These are phyloP conservation scores for Amazona vittata DNA, from an alignment of 2,113 vertebrate genomes.

Conservation along the genomic window DNA sequence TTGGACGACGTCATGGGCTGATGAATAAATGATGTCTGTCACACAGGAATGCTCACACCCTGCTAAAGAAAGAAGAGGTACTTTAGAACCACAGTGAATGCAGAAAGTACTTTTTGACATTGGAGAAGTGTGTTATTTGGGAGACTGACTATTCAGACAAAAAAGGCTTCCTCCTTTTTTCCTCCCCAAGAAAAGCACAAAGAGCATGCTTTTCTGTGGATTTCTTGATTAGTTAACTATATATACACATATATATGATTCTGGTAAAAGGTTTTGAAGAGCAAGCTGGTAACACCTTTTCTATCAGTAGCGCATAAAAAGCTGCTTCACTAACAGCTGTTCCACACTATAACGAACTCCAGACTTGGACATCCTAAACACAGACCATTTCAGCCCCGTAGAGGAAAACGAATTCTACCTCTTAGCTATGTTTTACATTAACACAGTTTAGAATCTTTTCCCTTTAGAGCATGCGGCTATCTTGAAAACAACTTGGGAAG, in stretches of 20 bases:
- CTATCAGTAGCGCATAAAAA: not conserved
- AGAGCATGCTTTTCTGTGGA: not conserved
- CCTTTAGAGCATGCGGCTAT: not conserved
- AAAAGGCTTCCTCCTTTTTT: not conserved
- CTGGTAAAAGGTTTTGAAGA: not conserved
- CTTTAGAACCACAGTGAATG: not conserved
- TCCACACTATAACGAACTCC: slow-evolving; percentile 5
- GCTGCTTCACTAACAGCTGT: slow-evolving; percentile 22
- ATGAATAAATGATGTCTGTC: not conserved
- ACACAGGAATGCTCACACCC: slow-evolving; percentile 20
- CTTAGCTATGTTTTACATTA: slow-evolving; percentile 6
- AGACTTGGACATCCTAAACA: slow-evolving; percentile 32
- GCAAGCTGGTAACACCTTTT: not conserved
- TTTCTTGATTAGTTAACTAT: not conserved
- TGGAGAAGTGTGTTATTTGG: not conserved
- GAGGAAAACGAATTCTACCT: not conserved
- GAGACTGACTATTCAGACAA: not conserved
- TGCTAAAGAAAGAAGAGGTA: not conserved
- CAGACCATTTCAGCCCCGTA: not conserved
- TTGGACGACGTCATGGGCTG: not conserved
- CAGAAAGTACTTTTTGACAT: not conserved
- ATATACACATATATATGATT: not conserved
- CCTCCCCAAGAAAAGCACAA: not conserved
- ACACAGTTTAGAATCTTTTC: not conserved
- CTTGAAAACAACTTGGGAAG: slow-evolving; percentile 5